Percentiles rank a stretch among this genome's conserved stretches.
Evolutionary conservation across 1,140 invertebrate species (phyloP).

Genomic region (Sitobion miscanthi): DNA sequence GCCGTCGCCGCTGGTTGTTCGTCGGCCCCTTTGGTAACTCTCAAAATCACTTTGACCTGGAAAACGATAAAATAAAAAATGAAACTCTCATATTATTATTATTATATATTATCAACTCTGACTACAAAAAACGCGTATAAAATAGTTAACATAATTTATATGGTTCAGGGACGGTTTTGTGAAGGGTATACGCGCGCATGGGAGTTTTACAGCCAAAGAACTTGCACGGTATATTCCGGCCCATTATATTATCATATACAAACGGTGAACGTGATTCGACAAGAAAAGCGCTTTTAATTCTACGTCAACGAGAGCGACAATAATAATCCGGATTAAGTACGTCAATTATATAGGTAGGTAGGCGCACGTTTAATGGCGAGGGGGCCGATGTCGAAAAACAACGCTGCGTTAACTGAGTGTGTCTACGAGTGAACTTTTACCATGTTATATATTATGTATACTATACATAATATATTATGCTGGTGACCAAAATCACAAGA

Average conservation of each 20-base stretch:
- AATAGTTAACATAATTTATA: too few relatives aligned
- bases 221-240: background rate
- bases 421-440: background rate
- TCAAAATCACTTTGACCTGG: slow-evolving; percentile 61
- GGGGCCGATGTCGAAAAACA: background rate
- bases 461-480: background rate
- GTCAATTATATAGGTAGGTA: slow-evolving; percentile 18
- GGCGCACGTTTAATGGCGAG: background rate
- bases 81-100: background rate
- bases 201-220: background rate
- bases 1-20: background rate
- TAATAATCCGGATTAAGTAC: slow-evolving; percentile 46
- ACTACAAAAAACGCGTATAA: background rate
- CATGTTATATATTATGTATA: background rate
- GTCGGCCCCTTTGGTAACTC: slow-evolving; percentile 48
- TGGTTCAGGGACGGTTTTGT: background rate
- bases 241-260: background rate
- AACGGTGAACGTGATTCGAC: background rate
- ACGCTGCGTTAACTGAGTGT: background rate
- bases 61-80: slow-evolving; percentile 24
- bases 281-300: slow-evolving; percentile 42
- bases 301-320: slow-evolving; percentile 13
- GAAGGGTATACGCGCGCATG: background rate
- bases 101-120: background rate
- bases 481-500: background rate